phyloP scores from a whole-genome alignment of 1,140 invertebrate species.

The Brachionus manjavacas region DNA sequence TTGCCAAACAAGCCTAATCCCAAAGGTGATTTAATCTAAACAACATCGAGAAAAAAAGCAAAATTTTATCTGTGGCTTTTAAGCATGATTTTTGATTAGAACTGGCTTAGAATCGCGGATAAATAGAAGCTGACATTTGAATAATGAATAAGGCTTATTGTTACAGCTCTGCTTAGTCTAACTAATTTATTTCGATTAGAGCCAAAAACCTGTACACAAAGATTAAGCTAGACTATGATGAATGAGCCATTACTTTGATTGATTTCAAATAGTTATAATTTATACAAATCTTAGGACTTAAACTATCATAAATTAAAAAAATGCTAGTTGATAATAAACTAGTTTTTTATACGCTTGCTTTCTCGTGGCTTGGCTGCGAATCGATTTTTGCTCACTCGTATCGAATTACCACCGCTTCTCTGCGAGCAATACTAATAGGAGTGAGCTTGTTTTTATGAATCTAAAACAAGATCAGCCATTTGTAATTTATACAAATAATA shows the following conservation, averaged over 20 bases:
- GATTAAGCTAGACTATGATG: not conserved
- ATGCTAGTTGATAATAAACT: not conserved
- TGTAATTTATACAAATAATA: constrained; percentile 23
- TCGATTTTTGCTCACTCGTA: not conserved
- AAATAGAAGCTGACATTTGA: not conserved
- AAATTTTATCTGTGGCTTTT: not conserved
- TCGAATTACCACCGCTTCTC: not conserved
- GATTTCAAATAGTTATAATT: constrained; percentile 6
- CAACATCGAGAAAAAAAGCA: not conserved
- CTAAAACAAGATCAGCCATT: not conserved
- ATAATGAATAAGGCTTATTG: not conserved
- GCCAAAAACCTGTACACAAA: not conserved
- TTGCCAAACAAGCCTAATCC: not conserved
- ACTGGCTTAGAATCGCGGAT: not conserved
- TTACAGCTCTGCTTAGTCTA: not conserved
- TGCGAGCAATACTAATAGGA: not conserved
- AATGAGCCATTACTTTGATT: not conserved
- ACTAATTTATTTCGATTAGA: not conserved
- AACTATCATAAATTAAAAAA: constrained; percentile 1
- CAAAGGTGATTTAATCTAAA: not conserved
- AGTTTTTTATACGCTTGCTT: not conserved
- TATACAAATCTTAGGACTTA: not conserved
- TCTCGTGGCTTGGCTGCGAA: not conserved
- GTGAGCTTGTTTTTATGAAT: not conserved
- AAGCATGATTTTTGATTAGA: not conserved